These are phyloP conservation scores for Cylindroiulus punctatus DNA, from an alignment of 2,888 invertebrate genomes.

Conservation along the genomic window DNA sequence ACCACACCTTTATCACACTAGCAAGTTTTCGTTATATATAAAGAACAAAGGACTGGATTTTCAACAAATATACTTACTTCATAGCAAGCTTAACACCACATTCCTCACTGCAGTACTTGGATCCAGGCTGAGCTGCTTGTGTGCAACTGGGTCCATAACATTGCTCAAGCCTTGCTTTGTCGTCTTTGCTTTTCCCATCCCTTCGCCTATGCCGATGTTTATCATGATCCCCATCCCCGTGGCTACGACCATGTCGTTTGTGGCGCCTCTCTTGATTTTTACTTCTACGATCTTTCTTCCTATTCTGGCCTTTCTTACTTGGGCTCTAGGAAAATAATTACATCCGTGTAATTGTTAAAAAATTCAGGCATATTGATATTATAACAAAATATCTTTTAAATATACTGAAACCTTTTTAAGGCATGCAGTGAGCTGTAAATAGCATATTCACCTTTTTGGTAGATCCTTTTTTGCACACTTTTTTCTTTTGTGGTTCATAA, in stretches of 20 bases:
- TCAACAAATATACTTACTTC: slow-evolving; percentile 48
- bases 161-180: slow-evolving; percentile 72
- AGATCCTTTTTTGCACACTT: slow-evolving; percentile 28
- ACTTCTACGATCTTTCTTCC: slow-evolving; percentile 35
- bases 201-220: slow-evolving; percentile 46
- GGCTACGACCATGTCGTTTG: slow-evolving; percentile 50
- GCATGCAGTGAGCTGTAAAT: too few species aligned
- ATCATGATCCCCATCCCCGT: not conserved
- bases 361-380: too few species aligned
- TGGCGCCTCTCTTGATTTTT: slow-evolving; percentile 26
- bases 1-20: too few species aligned
- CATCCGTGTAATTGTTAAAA: not conserved
- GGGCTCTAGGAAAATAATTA: not conserved
- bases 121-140: slow-evolving; percentile 78
- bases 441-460: slow-evolving; percentile 47
- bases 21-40: too few species aligned
- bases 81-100: slow-evolving; percentile 88
- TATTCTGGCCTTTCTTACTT: not conserved
- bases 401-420: too few species aligned
- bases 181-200: slow-evolving; percentile 21
- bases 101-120: slow-evolving; percentile 93
- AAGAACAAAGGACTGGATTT: slow-evolving; percentile 48
- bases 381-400: too few species aligned
- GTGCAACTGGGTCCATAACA: slow-evolving; percentile 93
- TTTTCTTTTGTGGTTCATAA: slow-evolving; percentile 56